phyloP scores from a whole-genome alignment of 2,797 vertebrate genomes.

The Hippocampus kuda region DNA sequence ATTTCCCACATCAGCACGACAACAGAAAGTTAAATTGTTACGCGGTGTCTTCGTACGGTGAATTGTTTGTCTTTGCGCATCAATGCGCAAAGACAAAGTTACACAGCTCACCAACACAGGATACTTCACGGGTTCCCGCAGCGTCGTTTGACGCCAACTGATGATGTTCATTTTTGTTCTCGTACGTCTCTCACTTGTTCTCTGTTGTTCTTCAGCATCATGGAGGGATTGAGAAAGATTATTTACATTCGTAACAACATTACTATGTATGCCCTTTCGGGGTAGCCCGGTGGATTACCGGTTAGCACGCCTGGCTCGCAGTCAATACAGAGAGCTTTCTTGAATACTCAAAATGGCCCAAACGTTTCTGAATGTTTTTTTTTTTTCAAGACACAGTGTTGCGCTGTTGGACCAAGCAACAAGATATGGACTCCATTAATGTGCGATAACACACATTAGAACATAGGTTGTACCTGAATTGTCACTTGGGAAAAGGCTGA shows the following conservation, averaged over 20 bases:
- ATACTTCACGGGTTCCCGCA: neutral
- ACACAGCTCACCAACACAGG: too few species aligned
- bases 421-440: too few species aligned
- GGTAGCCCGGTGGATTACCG: neutral
- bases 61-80: neutral
- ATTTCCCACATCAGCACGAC: slow-evolving; percentile 22
- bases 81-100: neutral
- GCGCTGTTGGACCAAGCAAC: too few species aligned
- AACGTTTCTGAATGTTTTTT: neutral
- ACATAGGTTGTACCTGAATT: too few species aligned
- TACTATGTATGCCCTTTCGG: neutral
- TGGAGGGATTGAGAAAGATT: neutral
- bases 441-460: too few species aligned
- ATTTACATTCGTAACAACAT: slow-evolving; percentile 1
- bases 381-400: too few species aligned
- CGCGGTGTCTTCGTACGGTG: neutral
- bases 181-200: neutral
- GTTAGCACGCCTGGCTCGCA: neutral
- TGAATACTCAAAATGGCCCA: neutral
- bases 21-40: slow-evolving; percentile 17
- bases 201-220: neutral
- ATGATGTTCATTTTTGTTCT: neutral
- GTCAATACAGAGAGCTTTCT: neutral
- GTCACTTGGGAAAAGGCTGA: too few species aligned
- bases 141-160: neutral